Evolutionary conservation across 2,113 vertebrate genomes (phyloP).

Genomic region (Loxodonta africana): DNA sequence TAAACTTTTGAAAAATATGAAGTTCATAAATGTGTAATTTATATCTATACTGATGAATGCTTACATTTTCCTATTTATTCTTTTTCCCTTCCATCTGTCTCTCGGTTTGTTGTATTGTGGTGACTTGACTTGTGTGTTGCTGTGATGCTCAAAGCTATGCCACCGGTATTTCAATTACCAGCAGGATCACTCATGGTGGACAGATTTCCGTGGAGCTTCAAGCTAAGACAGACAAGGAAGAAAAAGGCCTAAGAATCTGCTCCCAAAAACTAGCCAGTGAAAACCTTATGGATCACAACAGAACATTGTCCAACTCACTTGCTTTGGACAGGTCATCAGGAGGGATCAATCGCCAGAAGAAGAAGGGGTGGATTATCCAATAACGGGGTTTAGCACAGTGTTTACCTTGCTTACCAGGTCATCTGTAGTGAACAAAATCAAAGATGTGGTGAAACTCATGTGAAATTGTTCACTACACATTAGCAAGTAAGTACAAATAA

Average conservation of each 20-base stretch:
- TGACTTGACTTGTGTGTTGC: background rate
- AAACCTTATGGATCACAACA: background rate
- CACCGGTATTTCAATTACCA: background rate
- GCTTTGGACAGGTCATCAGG: background rate
- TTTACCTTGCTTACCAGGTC: no score
- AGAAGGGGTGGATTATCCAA: no score
- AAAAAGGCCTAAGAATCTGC: background rate
- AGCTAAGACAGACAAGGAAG: background rate
- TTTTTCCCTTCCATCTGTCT: no score
- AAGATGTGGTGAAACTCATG: no score
- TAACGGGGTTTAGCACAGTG: no score
- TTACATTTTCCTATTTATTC: background rate
- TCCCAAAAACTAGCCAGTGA: background rate
- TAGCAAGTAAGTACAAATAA: no score
- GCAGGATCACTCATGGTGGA: background rate
- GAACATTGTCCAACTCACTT: background rate
- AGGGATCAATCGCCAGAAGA: background rate
- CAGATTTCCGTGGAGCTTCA: background rate
- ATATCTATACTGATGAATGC: background rate
- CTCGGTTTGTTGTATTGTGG: background rate
- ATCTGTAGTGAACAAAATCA: no score
- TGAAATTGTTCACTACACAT: no score
- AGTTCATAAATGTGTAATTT: background rate
- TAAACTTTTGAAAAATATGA: background rate
- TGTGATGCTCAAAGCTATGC: background rate